phyloP scores from a whole-genome alignment of 2,888 invertebrate genomes.

The Cerceris rybyensis region DNA sequence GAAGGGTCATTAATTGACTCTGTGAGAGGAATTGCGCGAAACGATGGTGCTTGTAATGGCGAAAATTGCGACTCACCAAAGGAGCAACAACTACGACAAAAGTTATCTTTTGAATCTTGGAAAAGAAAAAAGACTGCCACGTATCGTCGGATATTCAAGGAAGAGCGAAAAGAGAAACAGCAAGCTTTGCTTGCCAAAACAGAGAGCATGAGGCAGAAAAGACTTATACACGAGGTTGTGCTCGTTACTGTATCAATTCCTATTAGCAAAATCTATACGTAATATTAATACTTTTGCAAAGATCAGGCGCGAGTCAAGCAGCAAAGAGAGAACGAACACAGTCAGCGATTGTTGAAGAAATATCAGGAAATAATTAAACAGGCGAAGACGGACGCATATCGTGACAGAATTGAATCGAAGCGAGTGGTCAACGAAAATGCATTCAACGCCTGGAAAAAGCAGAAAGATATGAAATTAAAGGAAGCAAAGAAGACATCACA shows the following conservation, averaged over 20 bases:
- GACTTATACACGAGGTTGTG: constrained; percentile 45
- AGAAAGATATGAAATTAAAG: constrained; percentile 36
- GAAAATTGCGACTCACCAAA: constrained; percentile 3
- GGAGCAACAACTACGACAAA: background rate
- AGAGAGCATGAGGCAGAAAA: constrained; percentile 46
- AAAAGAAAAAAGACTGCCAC: constrained; percentile 53
- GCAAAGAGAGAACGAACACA: constrained; percentile 10
- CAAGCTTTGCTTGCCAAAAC: constrained; percentile 36
- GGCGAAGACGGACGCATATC: constrained; percentile 10
- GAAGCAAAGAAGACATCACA: constrained; percentile 21
- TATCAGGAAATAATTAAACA: constrained; percentile 6
- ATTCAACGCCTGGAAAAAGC: constrained; percentile 40
- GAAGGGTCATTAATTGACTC: constrained; percentile 12
- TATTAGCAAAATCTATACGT: background rate
- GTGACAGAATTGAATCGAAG: constrained; percentile 37
- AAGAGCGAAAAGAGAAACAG: constrained; percentile 44
- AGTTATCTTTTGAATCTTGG: constrained; percentile 65
- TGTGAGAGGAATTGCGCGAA: background rate
- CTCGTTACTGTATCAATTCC: background rate
- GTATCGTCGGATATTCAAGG: constrained; percentile 46
- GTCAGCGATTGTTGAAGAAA: constrained; percentile 25
- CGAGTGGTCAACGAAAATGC: constrained; percentile 43
- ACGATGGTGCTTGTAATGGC: background rate
- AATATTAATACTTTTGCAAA: background rate
- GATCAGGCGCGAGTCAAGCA: constrained; percentile 17